Percentiles rank a stretch among this genome's conserved stretches.
These are phyloP conservation scores for Araneus ventricosus DNA, from an alignment of 1,140 invertebrate genomes.

Conservation along the genomic window DNA sequence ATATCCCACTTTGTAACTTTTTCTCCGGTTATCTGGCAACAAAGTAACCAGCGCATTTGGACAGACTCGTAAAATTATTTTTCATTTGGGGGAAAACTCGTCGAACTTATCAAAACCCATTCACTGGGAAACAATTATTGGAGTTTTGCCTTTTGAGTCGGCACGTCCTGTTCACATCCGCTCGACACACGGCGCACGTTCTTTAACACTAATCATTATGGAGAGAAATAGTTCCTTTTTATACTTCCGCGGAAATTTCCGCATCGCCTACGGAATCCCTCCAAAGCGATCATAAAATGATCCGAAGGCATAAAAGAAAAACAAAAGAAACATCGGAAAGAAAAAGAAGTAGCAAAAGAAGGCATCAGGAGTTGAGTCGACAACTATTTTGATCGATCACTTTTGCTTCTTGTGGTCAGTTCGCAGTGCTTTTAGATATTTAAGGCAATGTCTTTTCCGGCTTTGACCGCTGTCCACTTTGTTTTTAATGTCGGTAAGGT, in stretches of 20 bases:
- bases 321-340: neutral
- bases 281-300: conserved; percentile 46
- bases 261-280: neutral
- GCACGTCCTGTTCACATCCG: neutral
- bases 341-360: neutral
- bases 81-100: neutral
- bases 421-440: neutral
- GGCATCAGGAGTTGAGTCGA: neutral
- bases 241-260: conserved; percentile 54
- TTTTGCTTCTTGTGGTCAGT: neutral
- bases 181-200: conserved; percentile 4
- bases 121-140: conserved; percentile 26
- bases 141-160: neutral
- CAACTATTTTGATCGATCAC: neutral
- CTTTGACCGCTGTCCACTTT: neutral
- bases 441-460: neutral
- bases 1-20: neutral
- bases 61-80: neutral
- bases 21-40: neutral
- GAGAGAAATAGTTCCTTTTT: conserved; percentile 43
- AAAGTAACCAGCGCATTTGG: neutral
- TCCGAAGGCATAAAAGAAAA: neutral
- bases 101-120: neutral
- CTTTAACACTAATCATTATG: conserved; percentile 35
- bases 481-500: neutral